Evolutionary conservation across 2,888 invertebrate genomes (phyloP).

Genomic region (Erebia aethiops): DNA sequence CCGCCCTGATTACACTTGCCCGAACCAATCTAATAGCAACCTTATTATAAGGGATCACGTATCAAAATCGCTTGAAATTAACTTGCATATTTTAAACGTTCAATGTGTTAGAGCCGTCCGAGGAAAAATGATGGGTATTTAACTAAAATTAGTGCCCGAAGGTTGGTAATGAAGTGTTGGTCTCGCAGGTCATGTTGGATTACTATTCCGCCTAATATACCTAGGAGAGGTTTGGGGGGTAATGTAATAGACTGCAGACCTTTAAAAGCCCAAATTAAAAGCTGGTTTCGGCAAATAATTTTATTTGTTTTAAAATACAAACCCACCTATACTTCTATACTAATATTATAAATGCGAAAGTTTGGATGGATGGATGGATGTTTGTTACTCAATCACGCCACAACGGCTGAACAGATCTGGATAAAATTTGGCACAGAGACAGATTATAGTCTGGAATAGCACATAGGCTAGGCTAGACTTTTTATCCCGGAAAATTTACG

Average conservation of each 20-base stretch:
- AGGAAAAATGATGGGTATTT: slow-evolving; percentile 31
- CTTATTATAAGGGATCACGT: slow-evolving; percentile 23
- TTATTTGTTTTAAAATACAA: too few relatives aligned
- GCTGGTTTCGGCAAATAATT: too few relatives aligned
- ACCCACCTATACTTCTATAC: too few relatives aligned
- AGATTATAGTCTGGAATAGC: too few relatives aligned
- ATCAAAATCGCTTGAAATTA: slow-evolving; percentile 29
- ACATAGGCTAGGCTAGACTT: too few relatives aligned
- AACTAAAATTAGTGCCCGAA: slow-evolving; percentile 27
- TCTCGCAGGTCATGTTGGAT: slow-evolving; percentile 74
- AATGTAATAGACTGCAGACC: neutral
- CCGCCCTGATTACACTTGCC: slow-evolving; percentile 6
- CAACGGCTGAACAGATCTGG: too few relatives aligned
- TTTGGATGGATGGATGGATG: too few relatives aligned
- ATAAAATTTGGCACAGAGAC: too few relatives aligned
- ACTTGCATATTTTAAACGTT: slow-evolving; percentile 27
- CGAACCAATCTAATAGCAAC: slow-evolving; percentile 11
- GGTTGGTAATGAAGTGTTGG: slow-evolving; percentile 73
- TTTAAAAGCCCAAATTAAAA: too few relatives aligned
- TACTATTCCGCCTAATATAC: slow-evolving; percentile 20
- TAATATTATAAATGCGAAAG: too few relatives aligned
- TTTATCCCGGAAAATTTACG: too few relatives aligned
- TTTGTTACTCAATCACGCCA: too few relatives aligned
- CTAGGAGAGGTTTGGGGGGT: neutral
- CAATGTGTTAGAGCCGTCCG: slow-evolving; percentile 28